Evolutionary conservation across 2,888 invertebrate species (phyloP), one percentile per base, ranked within the genome.

Genomic region (Ypsolopha sequella): DNA sequence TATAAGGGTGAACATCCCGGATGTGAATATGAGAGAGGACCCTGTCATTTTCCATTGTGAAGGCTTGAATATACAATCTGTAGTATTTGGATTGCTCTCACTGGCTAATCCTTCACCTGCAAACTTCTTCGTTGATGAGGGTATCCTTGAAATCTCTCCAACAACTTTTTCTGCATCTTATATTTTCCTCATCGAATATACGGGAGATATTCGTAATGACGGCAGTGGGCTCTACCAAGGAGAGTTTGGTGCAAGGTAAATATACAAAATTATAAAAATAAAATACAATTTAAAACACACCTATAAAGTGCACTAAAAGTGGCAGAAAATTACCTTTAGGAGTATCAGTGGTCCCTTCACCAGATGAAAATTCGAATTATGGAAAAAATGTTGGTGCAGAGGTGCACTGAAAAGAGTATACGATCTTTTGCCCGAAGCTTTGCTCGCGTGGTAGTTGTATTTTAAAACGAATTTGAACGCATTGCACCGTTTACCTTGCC

Each of bases 181-280:
- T 53, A 58, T 70, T 8, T 55, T 80, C 1, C 57, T 74, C 8
- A 65, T 82, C 33, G 67, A 73, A 51, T 81, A 77, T 53, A 62
- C 62, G 11, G 73, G 69, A 48, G 48, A 49, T 7, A 45, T 80
- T 6, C 45, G 58, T 0, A 55, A 47, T n/a, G 52, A 48, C 53
- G 73, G 73, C 14, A 44, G 8, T 24, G 82, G 79, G 13, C 55
- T 79, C 0, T 71, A 65, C 52, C 51, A 55, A 54, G 72, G 70
- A 57, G 49, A 49, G 33, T 68, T 56, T 24, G 49, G 58, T 51
- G 57, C 59, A 47, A 53, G 59, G 69, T 66, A 70, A 66, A 50
- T 59, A 36, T 48, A 34, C 24, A 24, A 24, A 24, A 24, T 24
- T 24, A 3, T n/a, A n/a, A n/a, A n/a, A n/a, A n/a, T n/a, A n/a